Evolutionary conservation across 2,888 invertebrate species (phyloP), one percentile per base, ranked within the genome.

Genomic region (Folsomia manolachei): DNA sequence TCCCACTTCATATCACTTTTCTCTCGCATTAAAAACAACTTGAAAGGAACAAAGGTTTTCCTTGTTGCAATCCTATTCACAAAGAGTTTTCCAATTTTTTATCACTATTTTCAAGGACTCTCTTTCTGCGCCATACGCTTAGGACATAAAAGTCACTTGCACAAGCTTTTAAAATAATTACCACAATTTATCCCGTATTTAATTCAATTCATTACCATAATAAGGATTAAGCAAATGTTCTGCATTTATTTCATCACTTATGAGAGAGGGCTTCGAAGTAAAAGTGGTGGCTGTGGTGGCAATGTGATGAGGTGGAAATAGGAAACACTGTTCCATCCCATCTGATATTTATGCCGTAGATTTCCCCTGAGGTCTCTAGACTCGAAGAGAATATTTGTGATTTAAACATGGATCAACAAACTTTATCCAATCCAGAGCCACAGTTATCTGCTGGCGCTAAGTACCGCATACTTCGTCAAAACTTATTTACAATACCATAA

Each of bases 151-250:
- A n/a, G n/a, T n/a, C n/a, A n/a, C n/a, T n/a, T n/a, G n/a, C n/a
- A n/a, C n/a, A n/a, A n/a, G n/a, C n/a, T n/a, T n/a, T n/a, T n/a
- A n/a, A n/a, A n/a, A n/a, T n/a, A n/a, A n/a, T n/a, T n/a, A n/a
- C n/a, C 39, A 39, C 39, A 39, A 39, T 39, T 39, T 39, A 39
- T 39, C 39, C 11, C 56, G n/a, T 7, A 56, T 4, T 56, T 56
- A 4, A 56, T 56, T 56, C 39, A 39, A 56, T 56, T 56, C 7
- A 56, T 56, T 56, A 19, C n/a, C 56, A 56, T 56, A 56, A 56
- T 56, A 56, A 56, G 56, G 56, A 56, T 56, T 56, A 56, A 56
- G 56, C 19, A 56, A 56, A 56, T 56, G 21, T 14, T 56, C n/a
- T 21, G 11, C 11, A 56, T 56, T 56, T n/a, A 56, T 56, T 56